Evolutionary conservation across 1,140 invertebrate species (phyloP).

Genomic region (Drosophila azteca): DNA sequence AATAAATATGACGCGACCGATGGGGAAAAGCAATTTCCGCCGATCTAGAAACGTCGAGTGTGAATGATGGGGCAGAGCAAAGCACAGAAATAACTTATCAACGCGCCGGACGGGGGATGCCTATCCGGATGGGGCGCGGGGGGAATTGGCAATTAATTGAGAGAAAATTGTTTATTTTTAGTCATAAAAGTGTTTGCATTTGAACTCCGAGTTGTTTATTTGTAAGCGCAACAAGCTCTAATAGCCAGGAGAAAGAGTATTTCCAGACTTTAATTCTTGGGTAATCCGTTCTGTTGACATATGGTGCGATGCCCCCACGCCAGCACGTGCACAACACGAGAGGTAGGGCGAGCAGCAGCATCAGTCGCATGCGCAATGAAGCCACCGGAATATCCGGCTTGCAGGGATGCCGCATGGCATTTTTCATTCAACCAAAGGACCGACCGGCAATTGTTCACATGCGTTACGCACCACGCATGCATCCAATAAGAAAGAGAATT

Average conservation of each 20-base stretch:
- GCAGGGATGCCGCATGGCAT: constrained; percentile 12
- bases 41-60: constrained; percentile 52
- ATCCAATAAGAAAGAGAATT: constrained; percentile 9
- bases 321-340: constrained; percentile 19
- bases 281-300: constrained; percentile 33
- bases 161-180: constrained; percentile 70
- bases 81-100: constrained; percentile 68
- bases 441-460: constrained; percentile 25
- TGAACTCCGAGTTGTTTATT: constrained; percentile 63
- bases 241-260: no score
- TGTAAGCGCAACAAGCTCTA: constrained; percentile 22
- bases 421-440: constrained; percentile 1
- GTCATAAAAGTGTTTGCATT: constrained; percentile 71
- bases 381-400: constrained; percentile 27
- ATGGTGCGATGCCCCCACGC: constrained; percentile 21
- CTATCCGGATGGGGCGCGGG: constrained; percentile 31
- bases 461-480: neutral
- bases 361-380: constrained; percentile 40
- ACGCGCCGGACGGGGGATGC: constrained; percentile 25
- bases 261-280: neutral
- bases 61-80: constrained; percentile 52
- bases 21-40: constrained; percentile 71
- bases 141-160: constrained; percentile 40
- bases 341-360: constrained; percentile 14
- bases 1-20: constrained; percentile 73